Evolutionary conservation across 1,140 invertebrate genomes (phyloP), one percentile per base, ranked within the genome.

Genomic region (Marisa cornuarietis): DNA sequence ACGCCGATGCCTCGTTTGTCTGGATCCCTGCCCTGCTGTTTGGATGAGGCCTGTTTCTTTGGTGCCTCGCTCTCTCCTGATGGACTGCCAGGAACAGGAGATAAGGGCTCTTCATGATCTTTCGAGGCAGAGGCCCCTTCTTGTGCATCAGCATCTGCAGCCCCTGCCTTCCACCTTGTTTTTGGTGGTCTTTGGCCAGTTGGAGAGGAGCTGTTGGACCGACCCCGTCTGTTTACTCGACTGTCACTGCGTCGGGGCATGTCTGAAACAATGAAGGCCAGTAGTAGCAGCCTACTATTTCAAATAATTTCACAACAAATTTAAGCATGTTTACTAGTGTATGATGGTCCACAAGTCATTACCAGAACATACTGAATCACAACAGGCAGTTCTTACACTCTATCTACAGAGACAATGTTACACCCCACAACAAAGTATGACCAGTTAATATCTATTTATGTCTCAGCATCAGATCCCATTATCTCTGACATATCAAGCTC

Each of bases 121-220:
- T 79, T 83, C 24, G 78, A 52, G 8, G 80, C 75, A n/a, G 82
- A 81, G 63, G 82, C 76, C n/a, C 80, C 82, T 26, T 85, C 83
- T 31, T 83, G 82, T 49, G 62, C 71, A 51, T 54, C 24, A 54
- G 80, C 72, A 58, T 54, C 52, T 7, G 14, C 63, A 26, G 52
- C 49, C 8, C 63, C 58, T 26, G 79, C 54, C 18, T 76, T 76
- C 65, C 81, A 78, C 5, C 78, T 42, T 8, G 72, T 31, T 73
- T 75, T 77, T 22, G 78, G 73, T 16, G 66, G 73, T 72, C 78
- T n/a, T 6, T 63, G 72, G 26, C 68, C 61, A 14, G 78, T 77
- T 22, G 81, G 81, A 14, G 81, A 79, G 22, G 81, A 82, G 66
- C 81, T 82, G 73, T 71, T 82, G n/a, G 81, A 73, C 24, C 74